Conservation (phyloP, 1,140 invertebrate species). For the Heterodera schachtii region DNA sequence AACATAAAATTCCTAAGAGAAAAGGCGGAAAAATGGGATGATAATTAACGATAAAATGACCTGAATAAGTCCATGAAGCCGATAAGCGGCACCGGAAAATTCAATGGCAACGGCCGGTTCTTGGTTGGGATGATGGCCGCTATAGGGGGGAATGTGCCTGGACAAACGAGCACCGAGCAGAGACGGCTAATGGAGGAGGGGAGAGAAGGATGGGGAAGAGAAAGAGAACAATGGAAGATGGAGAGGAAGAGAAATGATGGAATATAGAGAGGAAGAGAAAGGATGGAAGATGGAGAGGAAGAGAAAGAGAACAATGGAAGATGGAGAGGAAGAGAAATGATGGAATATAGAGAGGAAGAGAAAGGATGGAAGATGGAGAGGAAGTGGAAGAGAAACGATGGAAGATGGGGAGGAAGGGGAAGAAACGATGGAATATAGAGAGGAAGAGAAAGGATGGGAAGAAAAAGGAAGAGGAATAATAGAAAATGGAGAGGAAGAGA, state of each 20-base stretch:
- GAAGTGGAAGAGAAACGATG: background rate
- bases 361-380: background rate
- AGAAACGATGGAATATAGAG: background rate
- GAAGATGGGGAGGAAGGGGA: too few species aligned
- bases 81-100: constrained; percentile 46
- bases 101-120: constrained; percentile 45
- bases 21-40: background rate
- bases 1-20: constrained; percentile 47
- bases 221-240: background rate
- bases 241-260: background rate
- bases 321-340: too few species aligned
- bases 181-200: constrained; percentile 25
- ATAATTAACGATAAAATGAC: constrained; percentile 28
- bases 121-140: constrained; percentile 40
- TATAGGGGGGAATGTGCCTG: constrained; percentile 39
- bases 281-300: too few species aligned
- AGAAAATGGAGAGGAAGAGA: too few species aligned
- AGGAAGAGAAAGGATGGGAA: background rate
- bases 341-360: background rate
- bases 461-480: background rate
- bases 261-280: background rate
- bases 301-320: too few species aligned
- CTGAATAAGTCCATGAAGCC: constrained; percentile 47
- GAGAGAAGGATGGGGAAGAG: background rate
- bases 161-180: constrained; percentile 32